These are phyloP conservation scores for Cepaea hortensis DNA, from an alignment of 2,888 invertebrate genomes.

Conservation along the genomic window DNA sequence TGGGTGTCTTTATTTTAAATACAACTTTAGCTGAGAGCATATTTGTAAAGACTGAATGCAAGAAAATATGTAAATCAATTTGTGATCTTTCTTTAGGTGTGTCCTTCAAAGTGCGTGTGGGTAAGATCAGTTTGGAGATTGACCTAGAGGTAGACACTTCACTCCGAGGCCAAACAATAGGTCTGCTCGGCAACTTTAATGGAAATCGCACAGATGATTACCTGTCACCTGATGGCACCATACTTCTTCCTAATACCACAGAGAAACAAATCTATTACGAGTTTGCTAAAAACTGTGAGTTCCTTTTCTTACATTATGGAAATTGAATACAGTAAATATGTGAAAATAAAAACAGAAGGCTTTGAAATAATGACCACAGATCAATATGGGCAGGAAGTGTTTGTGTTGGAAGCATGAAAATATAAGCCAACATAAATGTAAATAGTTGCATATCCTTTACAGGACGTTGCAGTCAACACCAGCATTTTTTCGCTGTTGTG, in stretches of 20 bases:
- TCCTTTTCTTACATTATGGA: too few relatives aligned
- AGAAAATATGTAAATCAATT: not conserved
- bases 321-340: too few relatives aligned
- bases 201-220: slow-evolving; percentile 44
- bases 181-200: slow-evolving; percentile 47
- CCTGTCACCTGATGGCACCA: slow-evolving; percentile 49
- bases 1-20: too few relatives aligned
- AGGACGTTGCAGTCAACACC: too few relatives aligned
- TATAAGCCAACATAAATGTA: too few relatives aligned
- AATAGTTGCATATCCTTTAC: too few relatives aligned
- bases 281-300: slow-evolving; percentile 52
- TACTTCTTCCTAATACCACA: slow-evolving; percentile 28
- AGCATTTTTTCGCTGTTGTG: too few relatives aligned
- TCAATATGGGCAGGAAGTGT: too few relatives aligned
- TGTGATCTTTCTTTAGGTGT: slow-evolving; percentile 10
- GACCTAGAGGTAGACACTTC: not conserved
- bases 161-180: slow-evolving; percentile 15
- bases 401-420: too few relatives aligned
- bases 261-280: slow-evolving; percentile 44
- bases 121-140: slow-evolving; percentile 32
- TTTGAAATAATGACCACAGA: too few relatives aligned
- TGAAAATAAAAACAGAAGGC: too few relatives aligned
- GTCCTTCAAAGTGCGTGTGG: slow-evolving; percentile 32
- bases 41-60: not conserved
- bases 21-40: too few relatives aligned